Base-by-base conservation (phyloP, 2,797 vertebrate species). In the Siniperca obscura region DNA sequence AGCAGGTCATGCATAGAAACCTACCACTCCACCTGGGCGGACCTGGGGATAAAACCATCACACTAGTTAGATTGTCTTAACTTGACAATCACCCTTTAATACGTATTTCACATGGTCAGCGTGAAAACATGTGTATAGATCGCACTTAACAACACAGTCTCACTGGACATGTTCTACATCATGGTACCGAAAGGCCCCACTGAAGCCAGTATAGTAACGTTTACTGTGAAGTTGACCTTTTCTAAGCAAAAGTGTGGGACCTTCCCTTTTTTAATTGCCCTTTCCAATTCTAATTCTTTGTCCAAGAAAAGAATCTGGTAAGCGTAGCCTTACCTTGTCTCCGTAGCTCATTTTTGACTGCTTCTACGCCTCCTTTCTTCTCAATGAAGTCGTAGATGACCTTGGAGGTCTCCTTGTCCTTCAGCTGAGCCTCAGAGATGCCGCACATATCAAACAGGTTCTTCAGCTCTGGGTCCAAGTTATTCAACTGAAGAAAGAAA, bases 301-400 rank as follows among this genome's bases (percentile, higher is more conserved):
- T 61, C 17, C 46, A 50, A n/a, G 21, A 10, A 9, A 22, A 72
- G 3, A 48, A 21, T 19, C 21, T 16, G 21, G 7, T 36, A 42
- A 17, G 48, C 11, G 10, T 5, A 3, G 56, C 19, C 93, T 89
- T 90, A 99, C 98, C 98, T 97, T 99, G 98, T 88, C 97, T 96
- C 78, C 98, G 96, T 7, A 99, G 93, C 86, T 99, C 98, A 86
- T 97, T 97, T 94, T 99, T 99, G 80, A 99, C 97, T 46, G 98
- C 98, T 93, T 99, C 98, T 62, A 99, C 97, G 22, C 98, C 98
- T 92, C 98, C 98, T 70, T 97, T 97, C 95, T 98, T 97, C 94
- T 99, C 98, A 76, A 99, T 99, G 92, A 99, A 98, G 92, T 99
- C 98, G 79, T 99, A 99, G 93, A 99, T 99, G 92, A 96, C 97